phyloP scores from a whole-genome alignment of 35 echinoderm and acorn worm species.

The Heliocidaris erythrogramma region DNA sequence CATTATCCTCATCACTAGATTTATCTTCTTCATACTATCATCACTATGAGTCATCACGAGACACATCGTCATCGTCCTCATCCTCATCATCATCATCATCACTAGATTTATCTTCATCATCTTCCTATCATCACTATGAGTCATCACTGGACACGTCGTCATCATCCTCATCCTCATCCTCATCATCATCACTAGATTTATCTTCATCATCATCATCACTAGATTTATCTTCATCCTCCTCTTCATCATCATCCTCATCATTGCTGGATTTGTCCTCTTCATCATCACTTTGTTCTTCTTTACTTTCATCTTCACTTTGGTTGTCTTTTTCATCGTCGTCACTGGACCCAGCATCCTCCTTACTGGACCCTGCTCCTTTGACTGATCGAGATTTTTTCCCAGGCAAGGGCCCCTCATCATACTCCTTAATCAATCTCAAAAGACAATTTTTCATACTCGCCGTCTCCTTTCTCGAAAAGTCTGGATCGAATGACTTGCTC shows the following conservation, averaged over 20 bases:
- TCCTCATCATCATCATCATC: too few relatives aligned
- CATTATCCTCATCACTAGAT: background rate
- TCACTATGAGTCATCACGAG: too few relatives aligned
- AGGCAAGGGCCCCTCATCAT: background rate
- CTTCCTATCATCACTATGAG: too few relatives aligned
- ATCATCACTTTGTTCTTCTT: background rate
- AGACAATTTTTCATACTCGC: background rate
- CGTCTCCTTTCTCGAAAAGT: background rate
- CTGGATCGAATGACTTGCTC: background rate
- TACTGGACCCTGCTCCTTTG: background rate
- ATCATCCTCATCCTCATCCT: too few relatives aligned
- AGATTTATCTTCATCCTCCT: background rate
- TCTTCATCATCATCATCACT: too few relatives aligned
- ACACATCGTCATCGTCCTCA: too few relatives aligned
- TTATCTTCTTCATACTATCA: too few relatives aligned
- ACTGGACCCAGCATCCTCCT: too few relatives aligned
- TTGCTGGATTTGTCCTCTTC: background rate
- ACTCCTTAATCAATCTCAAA: background rate
- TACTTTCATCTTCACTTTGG: background rate
- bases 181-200: too few relatives aligned
- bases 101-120: too few relatives aligned
- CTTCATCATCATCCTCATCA: background rate
- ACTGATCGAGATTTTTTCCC: background rate
- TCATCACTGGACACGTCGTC: too few relatives aligned
- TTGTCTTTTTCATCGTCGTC: background rate